Evolutionary conservation across 2,888 invertebrate species (phyloP), one percentile per base, ranked within the genome.

Genomic region (Sinodicranocentrus sp.): DNA sequence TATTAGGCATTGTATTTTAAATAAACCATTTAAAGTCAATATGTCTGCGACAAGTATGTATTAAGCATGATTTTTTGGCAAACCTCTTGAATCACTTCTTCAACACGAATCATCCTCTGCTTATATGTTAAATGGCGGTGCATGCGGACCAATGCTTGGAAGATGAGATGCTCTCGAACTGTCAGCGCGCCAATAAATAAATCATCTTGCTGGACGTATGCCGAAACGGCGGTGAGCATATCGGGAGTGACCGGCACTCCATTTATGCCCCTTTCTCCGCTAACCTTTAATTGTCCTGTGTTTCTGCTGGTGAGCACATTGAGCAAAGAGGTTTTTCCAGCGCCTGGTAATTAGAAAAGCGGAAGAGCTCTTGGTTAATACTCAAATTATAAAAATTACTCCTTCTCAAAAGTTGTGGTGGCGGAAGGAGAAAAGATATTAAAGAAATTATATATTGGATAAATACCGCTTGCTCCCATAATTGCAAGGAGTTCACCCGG

Each of bases 141-240:
- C 96, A 97, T 97, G 59, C 97, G 93, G 17, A 97, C 94, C 90
- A 96, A 91, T 2, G 97, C 96, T 93, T 94, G 91, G 75, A 90
- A 91, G 15, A 95, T 93, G 3, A 98, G 93, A 91, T 98, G 97
- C 90, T 98, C 98, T 85, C 93, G 92, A 0, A 97, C 97, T 0
- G 97, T 97, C 63, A 98, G 92, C 0, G 95, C 96, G 0, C 96
- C 96, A 88, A 98, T 95, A 90, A 98, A 98, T 71, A 98, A 91
- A 91, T 98, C 98, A 89, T 97, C 95, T 90, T 98, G 98, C 90
- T 98, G 97, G 0, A 98, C 97, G 89, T 98, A 98, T 0, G 97
- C 97, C 19, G 96, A 95, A 43, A 95, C 92, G 8, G 95, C 94
- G 72, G 94, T 94, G 89, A 95, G 92, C 48, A 94, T 93, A 83